These are phyloP conservation scores for Coenonympha glycerion DNA, from an alignment of 2,888 invertebrate genomes.

Conservation along the genomic window DNA sequence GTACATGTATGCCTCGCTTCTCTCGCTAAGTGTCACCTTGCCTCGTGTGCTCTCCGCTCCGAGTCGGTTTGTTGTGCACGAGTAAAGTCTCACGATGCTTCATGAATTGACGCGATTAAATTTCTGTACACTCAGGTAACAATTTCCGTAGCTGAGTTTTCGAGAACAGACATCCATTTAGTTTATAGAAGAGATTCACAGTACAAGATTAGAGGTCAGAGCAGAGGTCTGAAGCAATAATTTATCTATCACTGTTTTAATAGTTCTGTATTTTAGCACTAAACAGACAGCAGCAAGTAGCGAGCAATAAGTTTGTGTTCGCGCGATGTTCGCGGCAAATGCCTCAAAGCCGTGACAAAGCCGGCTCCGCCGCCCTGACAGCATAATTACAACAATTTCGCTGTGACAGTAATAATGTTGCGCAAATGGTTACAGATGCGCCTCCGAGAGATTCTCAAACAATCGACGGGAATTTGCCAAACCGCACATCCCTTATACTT, in stretches of 20 bases:
- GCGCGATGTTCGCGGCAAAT: slow-evolving; percentile 22
- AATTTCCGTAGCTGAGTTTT: too few relatives aligned
- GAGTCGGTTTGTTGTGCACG: too few relatives aligned
- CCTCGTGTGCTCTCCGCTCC: too few relatives aligned
- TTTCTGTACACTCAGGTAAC: too few relatives aligned
- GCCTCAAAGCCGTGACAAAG: slow-evolving; percentile 28
- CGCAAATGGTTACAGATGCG: slow-evolving; percentile 28
- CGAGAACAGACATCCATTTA: too few relatives aligned
- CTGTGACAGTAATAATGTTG: slow-evolving; percentile 30
- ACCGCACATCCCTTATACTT: not conserved
- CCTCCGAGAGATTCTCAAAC: not conserved
- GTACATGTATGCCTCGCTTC: too few relatives aligned
- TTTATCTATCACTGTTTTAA: not conserved
- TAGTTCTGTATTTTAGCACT: not conserved
- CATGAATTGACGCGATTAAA: too few relatives aligned
- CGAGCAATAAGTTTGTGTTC: slow-evolving; percentile 23
- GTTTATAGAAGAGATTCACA: too few relatives aligned
- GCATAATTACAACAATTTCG: slow-evolving; percentile 35
- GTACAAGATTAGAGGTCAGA: too few relatives aligned
- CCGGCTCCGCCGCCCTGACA: slow-evolving; percentile 26
- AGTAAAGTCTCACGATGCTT: too few relatives aligned
- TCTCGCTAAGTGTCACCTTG: too few relatives aligned
- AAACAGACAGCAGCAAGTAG: not conserved
- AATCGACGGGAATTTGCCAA: not conserved
- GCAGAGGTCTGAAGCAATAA: too few relatives aligned